Evolutionary conservation across 2,888 invertebrate species (phyloP).

Genomic region (Brenthis ino): DNA sequence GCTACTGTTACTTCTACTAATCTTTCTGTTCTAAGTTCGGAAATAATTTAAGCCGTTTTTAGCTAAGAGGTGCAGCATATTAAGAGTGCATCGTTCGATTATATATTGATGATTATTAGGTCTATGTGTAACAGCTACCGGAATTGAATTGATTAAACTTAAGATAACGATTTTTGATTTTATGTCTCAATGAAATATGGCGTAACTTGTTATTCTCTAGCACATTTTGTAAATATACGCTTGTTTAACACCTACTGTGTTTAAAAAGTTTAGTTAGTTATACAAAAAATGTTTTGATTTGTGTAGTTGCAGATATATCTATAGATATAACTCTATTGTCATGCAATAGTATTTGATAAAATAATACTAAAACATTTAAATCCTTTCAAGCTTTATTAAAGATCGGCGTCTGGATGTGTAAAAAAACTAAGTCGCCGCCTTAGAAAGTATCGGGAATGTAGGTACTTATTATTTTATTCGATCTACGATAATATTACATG

Average conservation of each 20-base stretch:
- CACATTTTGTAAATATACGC: not conserved
- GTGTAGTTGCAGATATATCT: no score
- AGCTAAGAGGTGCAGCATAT: constrained; percentile 13
- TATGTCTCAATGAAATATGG: constrained; percentile 5
- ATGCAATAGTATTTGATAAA: no score
- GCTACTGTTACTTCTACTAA: constrained; percentile 5
- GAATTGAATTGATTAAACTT: constrained; percentile 16
- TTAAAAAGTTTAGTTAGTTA: not conserved
- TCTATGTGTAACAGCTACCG: constrained; percentile 18
- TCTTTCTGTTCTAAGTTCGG: constrained; percentile 3
- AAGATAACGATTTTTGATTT: constrained; percentile 3
- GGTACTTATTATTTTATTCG: no score
- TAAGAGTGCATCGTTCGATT: constrained; percentile 7
- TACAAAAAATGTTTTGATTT: no score
- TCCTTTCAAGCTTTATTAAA: no score
- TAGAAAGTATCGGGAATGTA: no score
- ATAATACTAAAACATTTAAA: no score
- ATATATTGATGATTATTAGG: constrained; percentile 13
- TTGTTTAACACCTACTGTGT: not conserved
- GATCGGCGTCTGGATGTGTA: no score
- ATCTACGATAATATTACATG: no score
- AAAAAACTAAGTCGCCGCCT: no score
- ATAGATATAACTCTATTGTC: no score
- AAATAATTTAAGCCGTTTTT: constrained; percentile 13
- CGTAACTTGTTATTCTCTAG: not conserved